Base-by-base conservation (phyloP, 2,113 vertebrate species). In the Aegotheles bennettii region DNA sequence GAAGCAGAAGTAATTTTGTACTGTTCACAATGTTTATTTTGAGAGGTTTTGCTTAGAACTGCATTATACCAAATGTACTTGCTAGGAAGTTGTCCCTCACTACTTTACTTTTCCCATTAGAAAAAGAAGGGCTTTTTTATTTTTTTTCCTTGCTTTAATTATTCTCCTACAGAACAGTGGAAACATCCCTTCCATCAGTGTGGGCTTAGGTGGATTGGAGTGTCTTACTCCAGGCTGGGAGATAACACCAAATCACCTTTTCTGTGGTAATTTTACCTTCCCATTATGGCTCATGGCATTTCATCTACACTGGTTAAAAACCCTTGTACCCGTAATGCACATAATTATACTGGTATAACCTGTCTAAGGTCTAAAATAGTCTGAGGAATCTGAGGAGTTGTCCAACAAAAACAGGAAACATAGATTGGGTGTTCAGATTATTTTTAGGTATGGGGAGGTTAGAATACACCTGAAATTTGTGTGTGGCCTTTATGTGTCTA, bases 341-440 rank as follows among this genome's bases (percentile, higher is more conserved):
- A 4, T 94, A 93, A 97, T 95, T 96, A 87, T 38, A 94, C 94
- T 71, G 73, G 91, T 95, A 91, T 87, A 95, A 95, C 95, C 93
- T 89, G 91, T 93, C 64, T 68, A 47, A 78, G 50, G 42, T 90
- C 57, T 93, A 93, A 95, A 95, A 91, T 87, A 87, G 69, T 79
- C 77, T 91, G 70, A 91, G 81, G 93, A 96, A 89, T 94, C 81
- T 40, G 76, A 95, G 60, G 65, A 87, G 91, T 94, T 93, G 65
- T 93, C 94, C 91, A 92, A 64, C 77, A 89, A 87, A 89, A 95
- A 36, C 94, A 96, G 81, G 87, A 97, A 94, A 73, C 54, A 51
- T 19, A 91, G 93, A 94, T 82, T 26, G 77, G 13, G 24, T 69
- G 36, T 93, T 87, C 77, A 91, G 95, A 91, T 96, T 89, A 87